Base-by-base conservation (phyloP, 1,140 invertebrate species). In the Nylanderia fulva region DNA sequence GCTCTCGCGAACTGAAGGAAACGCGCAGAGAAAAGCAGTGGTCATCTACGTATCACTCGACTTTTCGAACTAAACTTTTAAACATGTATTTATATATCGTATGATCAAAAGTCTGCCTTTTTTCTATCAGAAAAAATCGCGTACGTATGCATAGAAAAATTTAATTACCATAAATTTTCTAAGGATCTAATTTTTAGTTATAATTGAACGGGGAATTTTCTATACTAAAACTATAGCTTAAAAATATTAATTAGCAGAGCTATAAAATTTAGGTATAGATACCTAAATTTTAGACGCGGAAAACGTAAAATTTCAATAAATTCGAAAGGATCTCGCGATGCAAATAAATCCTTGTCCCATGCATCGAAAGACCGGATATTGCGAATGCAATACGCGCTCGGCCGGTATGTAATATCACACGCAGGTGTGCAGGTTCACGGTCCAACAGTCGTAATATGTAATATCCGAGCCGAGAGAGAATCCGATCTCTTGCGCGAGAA, bases 401-500 rank as follows among this genome's bases (percentile, higher is more conserved):
- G 1, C 9, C n/a, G 42, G 42, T 76, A 29, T 77, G 71, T 84
- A 77, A 84, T 77, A 61, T 77, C 72, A 84, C 58, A 77, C 71
- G 45, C 45, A 48, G 45, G 45, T 48, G 39, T 42, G 36, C 58
- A 48, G 58, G 33, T 56, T 52, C 68, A 84, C 71, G 82, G 82
- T 84, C 82, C 82, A 56, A 33, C 66, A 39, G 33, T 75, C 42
- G 56, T 27, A 33, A 76, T 84, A 48, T 39, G 21, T 24, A 45
- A 42, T 82, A 82, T 82, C 54, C n/a, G 7, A 56, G 33, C 45
- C 42, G 15, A 72, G 66, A 72, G 66, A 72, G 66, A 72, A 82
- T 45, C 54, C 24, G 66, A 60, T 82, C 36, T 54, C 42, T 4
- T 21, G 7, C 29, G 56, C 54, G n/a, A n/a, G 39, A 42, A 79